Base-by-base conservation (phyloP, 2,888 invertebrate genomes). In the Ecliptopera silaceata region DNA sequence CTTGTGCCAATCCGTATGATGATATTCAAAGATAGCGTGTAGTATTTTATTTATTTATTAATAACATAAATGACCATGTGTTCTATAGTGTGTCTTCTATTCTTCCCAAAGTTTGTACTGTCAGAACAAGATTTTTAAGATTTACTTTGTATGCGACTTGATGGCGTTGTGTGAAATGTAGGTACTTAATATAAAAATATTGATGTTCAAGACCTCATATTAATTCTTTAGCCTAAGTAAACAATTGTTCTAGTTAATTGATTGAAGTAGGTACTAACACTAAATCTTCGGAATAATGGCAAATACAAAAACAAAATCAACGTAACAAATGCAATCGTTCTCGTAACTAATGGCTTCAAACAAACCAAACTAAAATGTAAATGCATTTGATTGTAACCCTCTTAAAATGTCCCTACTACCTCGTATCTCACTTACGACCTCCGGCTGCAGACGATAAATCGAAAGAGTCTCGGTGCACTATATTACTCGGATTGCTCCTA, bases 401-500 rank as follows among this genome's bases (percentile, higher is more conserved):
- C 72, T 74, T 70, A 73, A 74, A 74, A 63, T 57, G 70, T 69
- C 46, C 53, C 58, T 54, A 68, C 69, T 73, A 34, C 46, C 13
- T 42, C 47, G 47, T 48, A 72, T 75, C 75, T 76, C 70, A 71
- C 56, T 73, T 72, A 71, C 68, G 50, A 57, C 26, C 39, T 51
- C 47, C 47, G 49, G 64, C 66, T 66, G 66, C 71, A 68, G 73
- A 73, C 78, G 74, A 84, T 84, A 86, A 86, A 85, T 86, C 77
- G 77, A 71, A 72, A 72, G 75, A 67, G 74, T 69, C 71, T 71
- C 70, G 71, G 68, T 74, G 77, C 77, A 77, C 78, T 85, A 83
- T 73, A 78, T 85, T 79, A 82, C 83, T 74, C 74, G 78, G 79
- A 83, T 80, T 75, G 81, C 75, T 73, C 71, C 81, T 82, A 85